Percentiles rank a stretch among this genome's conserved stretches.
phyloP scores from a whole-genome alignment of 2,888 invertebrate genomes.

The Drosophila neotestacea region DNA sequence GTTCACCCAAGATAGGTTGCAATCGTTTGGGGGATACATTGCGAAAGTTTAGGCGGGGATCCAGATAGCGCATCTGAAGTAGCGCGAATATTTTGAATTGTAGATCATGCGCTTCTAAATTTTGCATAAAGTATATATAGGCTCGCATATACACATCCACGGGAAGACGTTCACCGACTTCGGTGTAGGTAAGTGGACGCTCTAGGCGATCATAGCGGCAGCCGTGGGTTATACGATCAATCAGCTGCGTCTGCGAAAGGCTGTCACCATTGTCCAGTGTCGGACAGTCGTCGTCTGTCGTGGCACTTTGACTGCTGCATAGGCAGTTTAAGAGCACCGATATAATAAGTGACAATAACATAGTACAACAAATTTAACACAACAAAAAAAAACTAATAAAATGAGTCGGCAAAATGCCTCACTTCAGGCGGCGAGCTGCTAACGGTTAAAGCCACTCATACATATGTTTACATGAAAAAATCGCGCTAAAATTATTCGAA shows the following conservation, averaged over 20 bases:
- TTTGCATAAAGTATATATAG: conserved; percentile 93
- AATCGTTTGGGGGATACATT: conserved; percentile 89
- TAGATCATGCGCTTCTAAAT: conserved; percentile 93
- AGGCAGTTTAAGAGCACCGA: conserved; percentile 54
- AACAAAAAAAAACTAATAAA: neutral
- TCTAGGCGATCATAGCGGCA: conserved; percentile 92
- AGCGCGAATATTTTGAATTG: conserved; percentile 94
- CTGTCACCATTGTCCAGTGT: conserved; percentile 87
- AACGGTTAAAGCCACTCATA: conserved; percentile 40
- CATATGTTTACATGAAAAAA: neutral
- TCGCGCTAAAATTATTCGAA: too few relatives aligned
- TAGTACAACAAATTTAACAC: conserved; percentile 12
- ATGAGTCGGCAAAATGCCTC: conserved; percentile 35
- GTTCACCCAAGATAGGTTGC: conserved; percentile 90
- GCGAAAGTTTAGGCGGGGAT: conserved; percentile 89
- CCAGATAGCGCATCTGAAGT: conserved; percentile 91
- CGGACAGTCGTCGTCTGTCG: conserved; percentile 85
- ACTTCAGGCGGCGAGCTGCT: conserved; percentile 8
- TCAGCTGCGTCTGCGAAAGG: conserved; percentile 90
- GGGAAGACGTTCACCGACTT: conserved; percentile 86
- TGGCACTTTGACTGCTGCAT: neutral
- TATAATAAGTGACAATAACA: conserved; percentile 57
- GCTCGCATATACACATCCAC: conserved; percentile 91
- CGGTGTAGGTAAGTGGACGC: conserved; percentile 86
- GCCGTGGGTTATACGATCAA: conserved; percentile 89